These are phyloP conservation scores for Dendrolimus punctatus DNA, from an alignment of 1,140 invertebrate species.

Conservation along the genomic window DNA sequence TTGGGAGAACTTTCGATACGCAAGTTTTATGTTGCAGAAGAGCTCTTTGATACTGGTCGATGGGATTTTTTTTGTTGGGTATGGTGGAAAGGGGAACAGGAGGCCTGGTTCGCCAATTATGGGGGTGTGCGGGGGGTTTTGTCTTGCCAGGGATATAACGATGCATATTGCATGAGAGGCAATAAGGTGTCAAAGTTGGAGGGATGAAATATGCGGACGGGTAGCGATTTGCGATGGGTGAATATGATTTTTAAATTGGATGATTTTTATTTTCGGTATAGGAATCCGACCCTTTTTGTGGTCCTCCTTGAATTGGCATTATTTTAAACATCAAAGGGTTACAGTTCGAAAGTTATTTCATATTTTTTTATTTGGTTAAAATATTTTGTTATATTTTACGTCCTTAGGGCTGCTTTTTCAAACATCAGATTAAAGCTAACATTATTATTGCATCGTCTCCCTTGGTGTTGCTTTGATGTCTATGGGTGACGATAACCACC, in stretches of 20 bases:
- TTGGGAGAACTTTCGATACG: conserved; percentile 1
- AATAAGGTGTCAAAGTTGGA: conserved; percentile 56
- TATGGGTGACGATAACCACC: too few species aligned
- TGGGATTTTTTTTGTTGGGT: conserved; percentile 4
- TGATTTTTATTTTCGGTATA: too few species aligned
- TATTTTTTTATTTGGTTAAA: too few species aligned
- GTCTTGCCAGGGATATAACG: conserved; percentile 25
- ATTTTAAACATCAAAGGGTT: too few species aligned
- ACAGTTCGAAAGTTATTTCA: too few species aligned
- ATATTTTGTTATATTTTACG: too few species aligned
- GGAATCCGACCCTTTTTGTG: too few species aligned
- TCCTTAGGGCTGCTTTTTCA: too few species aligned
- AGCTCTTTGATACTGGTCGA: background rate
- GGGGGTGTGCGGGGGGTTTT: conserved; percentile 24
- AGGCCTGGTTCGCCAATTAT: conserved; percentile 39
- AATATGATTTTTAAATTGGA: background rate
- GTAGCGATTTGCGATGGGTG: conserved; percentile 2
- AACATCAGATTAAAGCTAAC: too few species aligned
- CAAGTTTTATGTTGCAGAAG: background rate
- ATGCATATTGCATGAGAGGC: conserved; percentile 60
- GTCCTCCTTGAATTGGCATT: too few species aligned
- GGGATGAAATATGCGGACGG: conserved; percentile 18
- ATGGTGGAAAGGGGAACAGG: conserved; percentile 12
- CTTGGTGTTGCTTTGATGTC: too few species aligned
- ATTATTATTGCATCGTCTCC: too few species aligned